Evolutionary conservation across 2,113 vertebrate genomes (phyloP).

Genomic region (Brachypteracias leptosomus): DNA sequence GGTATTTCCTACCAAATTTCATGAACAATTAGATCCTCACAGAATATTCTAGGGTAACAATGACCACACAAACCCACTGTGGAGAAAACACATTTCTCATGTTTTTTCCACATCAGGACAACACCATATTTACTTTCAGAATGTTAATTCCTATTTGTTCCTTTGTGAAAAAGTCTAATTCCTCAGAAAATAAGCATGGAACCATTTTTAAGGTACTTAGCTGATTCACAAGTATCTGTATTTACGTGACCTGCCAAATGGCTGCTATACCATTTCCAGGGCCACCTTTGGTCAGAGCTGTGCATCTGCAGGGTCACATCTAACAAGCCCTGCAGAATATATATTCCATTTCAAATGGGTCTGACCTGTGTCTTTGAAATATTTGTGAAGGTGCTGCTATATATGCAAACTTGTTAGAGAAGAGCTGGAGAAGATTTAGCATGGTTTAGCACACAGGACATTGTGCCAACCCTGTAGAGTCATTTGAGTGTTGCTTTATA

Average conservation of each 20-base stretch:
- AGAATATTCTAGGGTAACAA: background rate
- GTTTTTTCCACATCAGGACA: background rate
- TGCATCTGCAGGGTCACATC: background rate
- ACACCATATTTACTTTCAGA: background rate
- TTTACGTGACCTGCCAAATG: background rate
- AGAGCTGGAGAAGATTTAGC: background rate
- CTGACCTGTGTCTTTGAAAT: background rate
- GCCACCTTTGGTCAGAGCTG: background rate
- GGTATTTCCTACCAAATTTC: background rate
- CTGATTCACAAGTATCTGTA: background rate
- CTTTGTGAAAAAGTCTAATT: background rate
- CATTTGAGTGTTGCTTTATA: background rate
- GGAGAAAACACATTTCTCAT: background rate
- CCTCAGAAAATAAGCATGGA: background rate
- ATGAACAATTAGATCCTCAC: background rate
- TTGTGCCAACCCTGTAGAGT: background rate
- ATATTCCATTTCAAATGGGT: background rate
- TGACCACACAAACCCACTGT: background rate
- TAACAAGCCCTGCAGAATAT: background rate
- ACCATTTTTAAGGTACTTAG: background rate
- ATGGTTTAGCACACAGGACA: background rate
- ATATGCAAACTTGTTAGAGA: background rate
- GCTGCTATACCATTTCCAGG: background rate
- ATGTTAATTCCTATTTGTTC: background rate
- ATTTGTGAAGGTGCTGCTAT: background rate